Evolutionary conservation across 2,113 vertebrate genomes (phyloP), one percentile per base, ranked within the genome.

Genomic region (Leuciscus idus): DNA sequence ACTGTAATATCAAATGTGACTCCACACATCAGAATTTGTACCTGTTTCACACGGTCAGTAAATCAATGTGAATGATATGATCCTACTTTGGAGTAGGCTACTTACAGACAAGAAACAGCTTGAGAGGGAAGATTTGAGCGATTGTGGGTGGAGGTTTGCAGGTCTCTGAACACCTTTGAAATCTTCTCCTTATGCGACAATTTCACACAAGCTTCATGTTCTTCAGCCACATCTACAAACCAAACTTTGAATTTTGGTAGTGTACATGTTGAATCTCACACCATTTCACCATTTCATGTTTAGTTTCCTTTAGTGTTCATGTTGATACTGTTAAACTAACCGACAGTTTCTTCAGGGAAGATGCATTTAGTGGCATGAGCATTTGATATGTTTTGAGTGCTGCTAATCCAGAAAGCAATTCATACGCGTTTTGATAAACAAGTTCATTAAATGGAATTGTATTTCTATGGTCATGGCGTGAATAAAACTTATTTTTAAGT

Each of bases 31-130:
- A 68, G 13, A 33, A 19, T 8, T 4, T 3, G 36, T 6, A 33
- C 17, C 17, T 10, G 30, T 17, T 50, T 6, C 13, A 48, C n/a
- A 28, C 4, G 6, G n/a, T 17, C 11, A 48, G 23, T 15, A 15
- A 26, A 74, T 48, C 6, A 26, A 10, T 7, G n/a, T 17, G 0
- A 83, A 36, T 10, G 2, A 39, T n/a, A 36, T 2, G 48, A 9
- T n/a, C 52, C 3, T n/a, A 59, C 6, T 61, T 30, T 46, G 0
- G 26, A 30, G 10, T 77, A n/a, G n/a, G n/a, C n/a, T n/a, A 78
- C 61, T 87, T 78, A 70, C 85, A 87, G 61, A 68, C 6, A 3
- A 82, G 30, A 30, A 77, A 75, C 80, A 83, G n/a, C 72, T 83
- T 61, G 43, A 74, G 77, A 39, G 55, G 81, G 17, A 30, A 48